Percentiles rank a stretch among this genome's conserved stretches.
Evolutionary conservation across 2,113 vertebrate species (phyloP).

Genomic region (Oreotragus oreotragus): DNA sequence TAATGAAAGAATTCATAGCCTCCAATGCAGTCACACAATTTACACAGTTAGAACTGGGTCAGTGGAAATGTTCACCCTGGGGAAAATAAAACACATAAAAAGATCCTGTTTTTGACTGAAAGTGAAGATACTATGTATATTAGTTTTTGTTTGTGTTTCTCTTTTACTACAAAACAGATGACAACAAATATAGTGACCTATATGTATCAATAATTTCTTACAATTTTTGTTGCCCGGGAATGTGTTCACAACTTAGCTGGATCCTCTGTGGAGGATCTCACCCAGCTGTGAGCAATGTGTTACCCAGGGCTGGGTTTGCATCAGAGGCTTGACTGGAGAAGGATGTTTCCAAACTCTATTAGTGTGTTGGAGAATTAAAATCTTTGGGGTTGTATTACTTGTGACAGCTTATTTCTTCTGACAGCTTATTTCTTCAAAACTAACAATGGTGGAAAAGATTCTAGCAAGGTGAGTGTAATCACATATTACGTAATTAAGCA

Average conservation of each 20-base stretch:
- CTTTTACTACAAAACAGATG: background rate
- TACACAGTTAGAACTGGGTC: background rate
- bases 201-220: background rate
- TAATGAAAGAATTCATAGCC: background rate
- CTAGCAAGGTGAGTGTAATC: background rate
- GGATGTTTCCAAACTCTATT: background rate
- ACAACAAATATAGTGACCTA: background rate
- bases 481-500: background rate
- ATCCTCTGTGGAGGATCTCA: background rate
- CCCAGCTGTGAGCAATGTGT: background rate
- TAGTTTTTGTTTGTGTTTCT: background rate
- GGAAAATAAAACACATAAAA: background rate
- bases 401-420: background rate
- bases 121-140: background rate
- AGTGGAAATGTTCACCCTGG: background rate
- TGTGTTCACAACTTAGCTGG: background rate
- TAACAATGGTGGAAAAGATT: background rate
- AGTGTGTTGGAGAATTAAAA: background rate
- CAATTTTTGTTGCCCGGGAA: background rate
- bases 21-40: background rate
- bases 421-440: background rate
- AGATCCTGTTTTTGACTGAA: background rate
- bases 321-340: background rate
- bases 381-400: background rate
- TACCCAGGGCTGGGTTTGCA: background rate